phyloP scores from a whole-genome alignment of 2,797 vertebrate genomes.

The Miichthys miiuy region DNA sequence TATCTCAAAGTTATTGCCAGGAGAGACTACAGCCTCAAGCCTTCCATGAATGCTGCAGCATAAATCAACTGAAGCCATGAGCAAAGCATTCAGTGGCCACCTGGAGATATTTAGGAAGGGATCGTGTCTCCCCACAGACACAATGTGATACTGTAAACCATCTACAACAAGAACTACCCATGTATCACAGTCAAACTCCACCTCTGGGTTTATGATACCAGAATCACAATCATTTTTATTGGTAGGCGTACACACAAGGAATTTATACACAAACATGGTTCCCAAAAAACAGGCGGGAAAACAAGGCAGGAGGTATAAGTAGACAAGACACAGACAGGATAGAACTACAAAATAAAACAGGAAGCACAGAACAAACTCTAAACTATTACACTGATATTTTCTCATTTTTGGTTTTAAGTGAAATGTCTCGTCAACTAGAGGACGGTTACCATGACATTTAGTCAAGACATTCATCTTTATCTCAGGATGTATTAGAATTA shows the following conservation, averaged over 20 bases:
- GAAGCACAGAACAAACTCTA: too few species aligned
- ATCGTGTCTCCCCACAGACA: not conserved
- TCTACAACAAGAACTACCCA: not conserved
- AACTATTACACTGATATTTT: too few species aligned
- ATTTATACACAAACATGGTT: too few species aligned
- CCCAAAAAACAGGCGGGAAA: too few species aligned
- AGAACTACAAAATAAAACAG: too few species aligned
- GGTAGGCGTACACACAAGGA: too few species aligned
- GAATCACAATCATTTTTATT: too few species aligned
- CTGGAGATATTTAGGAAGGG: constrained; percentile 1
- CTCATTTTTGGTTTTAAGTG: not conserved
- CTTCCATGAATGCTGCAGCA: not conserved
- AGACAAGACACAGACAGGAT: too few species aligned
- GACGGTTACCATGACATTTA: too few species aligned
- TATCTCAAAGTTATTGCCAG: constrained; percentile 10
- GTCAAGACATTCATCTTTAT: too few species aligned
- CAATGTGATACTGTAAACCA: not conserved
- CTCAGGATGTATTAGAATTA: not conserved
- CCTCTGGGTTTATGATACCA: not conserved
- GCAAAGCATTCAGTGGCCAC: not conserved
- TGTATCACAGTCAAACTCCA: not conserved
- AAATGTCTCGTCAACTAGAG: not conserved
- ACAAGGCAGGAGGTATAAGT: too few species aligned
- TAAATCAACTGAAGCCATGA: constrained; percentile 1
- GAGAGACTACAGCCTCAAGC: not conserved